Conservation (phyloP, 2,113 vertebrate genomes). For the Rhinichthys klamathensis region DNA sequence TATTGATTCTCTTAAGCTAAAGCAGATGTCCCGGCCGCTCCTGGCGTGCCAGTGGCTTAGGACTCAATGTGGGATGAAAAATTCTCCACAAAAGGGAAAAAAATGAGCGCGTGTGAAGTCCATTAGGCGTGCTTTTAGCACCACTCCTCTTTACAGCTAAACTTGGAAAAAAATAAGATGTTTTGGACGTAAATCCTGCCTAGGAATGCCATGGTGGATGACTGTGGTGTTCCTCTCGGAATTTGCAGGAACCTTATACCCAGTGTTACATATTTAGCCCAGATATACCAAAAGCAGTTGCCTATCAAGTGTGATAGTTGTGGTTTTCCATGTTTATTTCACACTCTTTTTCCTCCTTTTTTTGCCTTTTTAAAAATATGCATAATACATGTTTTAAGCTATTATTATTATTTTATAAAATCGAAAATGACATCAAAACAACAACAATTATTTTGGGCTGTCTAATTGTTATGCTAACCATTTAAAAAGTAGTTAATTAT, state of each 20-base stretch:
- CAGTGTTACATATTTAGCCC: slow-evolving; percentile 27
- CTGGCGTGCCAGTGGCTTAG: slow-evolving; percentile 54
- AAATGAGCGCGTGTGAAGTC: slow-evolving; percentile 31
- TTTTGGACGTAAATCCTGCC: slow-evolving; percentile 32
- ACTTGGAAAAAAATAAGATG: slow-evolving; percentile 32
- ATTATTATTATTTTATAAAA: too few species aligned
- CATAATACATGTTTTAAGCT: neutral
- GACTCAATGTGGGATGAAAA: slow-evolving; percentile 9
- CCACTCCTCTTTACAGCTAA: slow-evolving; percentile 5
- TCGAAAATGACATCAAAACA: too few species aligned
- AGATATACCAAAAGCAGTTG: neutral
- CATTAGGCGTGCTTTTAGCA: slow-evolving; percentile 8
- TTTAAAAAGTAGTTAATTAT: too few species aligned
- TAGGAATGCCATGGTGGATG: slow-evolving; percentile 41
- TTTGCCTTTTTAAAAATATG: neutral
- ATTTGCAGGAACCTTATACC: slow-evolving; percentile 10
- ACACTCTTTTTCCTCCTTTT: neutral
- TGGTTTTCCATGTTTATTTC: neutral
- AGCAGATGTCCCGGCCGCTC: slow-evolving; percentile 62
- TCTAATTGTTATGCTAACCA: too few species aligned
- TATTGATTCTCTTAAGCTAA: slow-evolving; percentile 63
- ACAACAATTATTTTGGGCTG: too few species aligned
- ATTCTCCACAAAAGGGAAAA: slow-evolving; percentile 35
- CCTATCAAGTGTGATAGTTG: neutral
- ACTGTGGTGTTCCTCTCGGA: slow-evolving; percentile 49